Conservation (phyloP, 2,888 invertebrate genomes). For the Acutogordius australiensis region DNA sequence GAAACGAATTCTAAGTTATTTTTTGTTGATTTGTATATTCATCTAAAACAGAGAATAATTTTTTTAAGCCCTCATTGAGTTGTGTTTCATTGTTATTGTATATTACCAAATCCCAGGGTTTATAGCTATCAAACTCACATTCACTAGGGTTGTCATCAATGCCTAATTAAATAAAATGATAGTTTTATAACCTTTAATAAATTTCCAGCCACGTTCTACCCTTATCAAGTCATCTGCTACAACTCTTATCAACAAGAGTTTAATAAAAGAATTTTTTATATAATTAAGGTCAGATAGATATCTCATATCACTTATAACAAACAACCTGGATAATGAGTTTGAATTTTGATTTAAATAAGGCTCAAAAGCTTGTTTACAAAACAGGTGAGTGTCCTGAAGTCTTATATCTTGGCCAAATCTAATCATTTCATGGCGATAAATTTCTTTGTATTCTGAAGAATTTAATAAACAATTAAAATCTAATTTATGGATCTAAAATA, state of each 20-base stretch:
- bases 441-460: neutral
- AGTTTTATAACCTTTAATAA: too few relatives aligned
- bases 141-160: neutral
- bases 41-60: neutral
- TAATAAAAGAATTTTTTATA: too few relatives aligned
- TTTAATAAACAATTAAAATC: neutral
- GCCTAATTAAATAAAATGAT: too few relatives aligned
- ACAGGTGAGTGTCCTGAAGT: neutral
- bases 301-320: too few relatives aligned
- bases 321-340: too few relatives aligned
- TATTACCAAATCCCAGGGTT: neutral
- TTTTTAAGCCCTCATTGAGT: neutral
- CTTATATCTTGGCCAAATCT: neutral
- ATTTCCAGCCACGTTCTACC: too few relatives aligned
- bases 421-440: neutral
- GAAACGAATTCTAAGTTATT: too few relatives aligned
- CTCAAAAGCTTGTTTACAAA: neutral
- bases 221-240: too few relatives aligned
- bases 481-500: neutral
- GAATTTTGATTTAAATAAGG: too few relatives aligned
- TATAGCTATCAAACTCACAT: neutral
- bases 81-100: neutral
- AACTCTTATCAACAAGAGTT: too few relatives aligned
- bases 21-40: too few relatives aligned
- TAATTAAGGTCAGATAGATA: too few relatives aligned